phyloP scores from a whole-genome alignment of 1,140 invertebrate genomes.

The Zaprionus lachaisei region DNA sequence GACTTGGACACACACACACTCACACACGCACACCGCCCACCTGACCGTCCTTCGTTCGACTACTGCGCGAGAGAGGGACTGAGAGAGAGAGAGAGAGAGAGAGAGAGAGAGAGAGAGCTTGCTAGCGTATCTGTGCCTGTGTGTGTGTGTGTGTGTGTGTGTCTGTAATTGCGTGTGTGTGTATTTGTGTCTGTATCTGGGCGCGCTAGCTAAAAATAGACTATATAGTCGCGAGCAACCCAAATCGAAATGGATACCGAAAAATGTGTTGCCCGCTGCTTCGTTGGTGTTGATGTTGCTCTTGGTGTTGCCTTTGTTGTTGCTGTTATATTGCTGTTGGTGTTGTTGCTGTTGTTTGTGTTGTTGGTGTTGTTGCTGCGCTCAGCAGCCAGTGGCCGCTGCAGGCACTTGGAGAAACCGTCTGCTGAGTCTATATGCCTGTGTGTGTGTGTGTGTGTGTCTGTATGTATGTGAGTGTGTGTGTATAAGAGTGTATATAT shows the following conservation, averaged over 20 bases:
- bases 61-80: background rate
- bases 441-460: background rate
- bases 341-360: background rate
- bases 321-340: background rate
- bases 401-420: constrained; percentile 43
- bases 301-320: background rate
- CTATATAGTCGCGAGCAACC: constrained; percentile 47
- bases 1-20: constrained; percentile 22
- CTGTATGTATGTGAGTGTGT: background rate
- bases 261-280: constrained; percentile 40
- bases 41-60: constrained; percentile 66
- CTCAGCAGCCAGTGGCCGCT: constrained; percentile 31
- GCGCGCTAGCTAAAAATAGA: constrained; percentile 71
- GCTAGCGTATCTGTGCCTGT: background rate
- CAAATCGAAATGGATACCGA: constrained; percentile 81
- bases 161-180: background rate
- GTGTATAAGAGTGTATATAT: constrained; percentile 6
- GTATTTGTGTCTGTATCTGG: constrained; percentile 69
- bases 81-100: background rate
- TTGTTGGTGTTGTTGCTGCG: background rate
- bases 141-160: background rate
- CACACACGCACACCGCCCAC: constrained; percentile 53
- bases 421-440: constrained; percentile 4
- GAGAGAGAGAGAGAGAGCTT: background rate
- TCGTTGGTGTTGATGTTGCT: constrained; percentile 17